phyloP scores from a whole-genome alignment of 2,888 invertebrate species.

The Xestia sexstrigata region DNA sequence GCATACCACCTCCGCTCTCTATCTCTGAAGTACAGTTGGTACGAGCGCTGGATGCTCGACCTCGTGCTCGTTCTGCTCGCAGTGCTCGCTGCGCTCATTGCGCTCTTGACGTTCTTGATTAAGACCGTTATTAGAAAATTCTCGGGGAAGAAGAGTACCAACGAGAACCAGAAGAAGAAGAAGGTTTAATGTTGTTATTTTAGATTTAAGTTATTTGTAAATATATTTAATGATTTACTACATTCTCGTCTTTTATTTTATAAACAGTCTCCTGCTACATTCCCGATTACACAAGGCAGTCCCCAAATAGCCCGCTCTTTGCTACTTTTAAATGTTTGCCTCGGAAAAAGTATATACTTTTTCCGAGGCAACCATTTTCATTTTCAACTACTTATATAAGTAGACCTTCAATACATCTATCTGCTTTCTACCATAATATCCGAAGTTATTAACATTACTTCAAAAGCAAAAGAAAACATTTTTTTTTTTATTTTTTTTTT shows the following conservation, averaged over 20 bases:
- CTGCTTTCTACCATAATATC: no score
- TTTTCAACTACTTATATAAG: no score
- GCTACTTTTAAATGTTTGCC: no score
- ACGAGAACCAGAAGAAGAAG: slow-evolving; percentile 36
- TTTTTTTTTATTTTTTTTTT: no score
- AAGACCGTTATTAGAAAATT: slow-evolving; percentile 22
- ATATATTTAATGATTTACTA: slow-evolving; percentile 2
- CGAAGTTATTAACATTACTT: no score
- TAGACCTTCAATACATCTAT: no score
- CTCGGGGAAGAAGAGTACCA: slow-evolving; percentile 28
- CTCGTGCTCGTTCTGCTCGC: slow-evolving; percentile 23
- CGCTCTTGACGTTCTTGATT: slow-evolving; percentile 20
- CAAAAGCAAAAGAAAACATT: no score
- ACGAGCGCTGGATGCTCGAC: slow-evolving; percentile 62
- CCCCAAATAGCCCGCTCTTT: no score
- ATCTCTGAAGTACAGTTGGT: slow-evolving; percentile 57
- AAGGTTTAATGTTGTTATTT: slow-evolving; percentile 4
- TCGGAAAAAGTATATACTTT: no score
- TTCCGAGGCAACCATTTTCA: no score
- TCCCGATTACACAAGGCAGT: no score
- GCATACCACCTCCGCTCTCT: slow-evolving; percentile 61
- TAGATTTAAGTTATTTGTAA: neutral
- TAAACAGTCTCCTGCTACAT: neutral
- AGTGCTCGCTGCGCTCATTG: neutral
- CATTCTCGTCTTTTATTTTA: neutral